A percentile compares a stretch with the other conserved stretches of the same genome.
phyloP scores from a whole-genome alignment of 1,140 invertebrate species.

The Hypothenemus hampei region DNA sequence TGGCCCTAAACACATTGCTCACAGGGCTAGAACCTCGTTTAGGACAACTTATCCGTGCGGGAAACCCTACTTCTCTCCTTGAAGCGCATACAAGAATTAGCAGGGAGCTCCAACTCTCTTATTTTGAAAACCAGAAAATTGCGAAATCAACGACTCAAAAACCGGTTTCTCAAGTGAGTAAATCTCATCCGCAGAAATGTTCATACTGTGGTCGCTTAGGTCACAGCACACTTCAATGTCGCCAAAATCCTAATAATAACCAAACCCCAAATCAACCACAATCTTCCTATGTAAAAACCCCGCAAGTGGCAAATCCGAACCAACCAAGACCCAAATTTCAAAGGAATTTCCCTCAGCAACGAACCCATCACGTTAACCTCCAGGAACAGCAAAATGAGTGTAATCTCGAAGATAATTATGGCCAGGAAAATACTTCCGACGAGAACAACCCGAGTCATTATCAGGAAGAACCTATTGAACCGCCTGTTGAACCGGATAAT shows the following conservation, averaged over 20 bases:
- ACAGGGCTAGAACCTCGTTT: conserved; percentile 11
- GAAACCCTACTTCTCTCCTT: neutral
- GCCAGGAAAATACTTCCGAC: no score
- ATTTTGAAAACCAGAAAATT: conserved; percentile 12
- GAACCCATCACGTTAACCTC: neutral
- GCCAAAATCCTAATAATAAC: neutral
- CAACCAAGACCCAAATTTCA: neutral
- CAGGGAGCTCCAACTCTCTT: conserved; percentile 15
- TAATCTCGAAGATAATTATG: no score
- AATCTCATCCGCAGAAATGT: conserved; percentile 8
- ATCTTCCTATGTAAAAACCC: no score
- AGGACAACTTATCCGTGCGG: conserved; percentile 8
- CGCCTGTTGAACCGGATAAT: conserved; percentile 5
- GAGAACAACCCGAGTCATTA: neutral
- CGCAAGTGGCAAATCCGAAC: no score
- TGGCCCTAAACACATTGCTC: conserved; percentile 13
- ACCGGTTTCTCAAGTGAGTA: neutral
- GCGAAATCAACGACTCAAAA: neutral
- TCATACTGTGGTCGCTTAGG: neutral
- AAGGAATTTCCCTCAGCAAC: neutral
- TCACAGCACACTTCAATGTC: neutral
- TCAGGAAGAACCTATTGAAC: neutral
- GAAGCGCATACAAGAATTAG: conserved; percentile 6
- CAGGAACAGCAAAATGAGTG: no score
- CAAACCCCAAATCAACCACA: neutral